phyloP scores from a whole-genome alignment of 2,797 vertebrate genomes.

The Miopithecus talapoin region DNA sequence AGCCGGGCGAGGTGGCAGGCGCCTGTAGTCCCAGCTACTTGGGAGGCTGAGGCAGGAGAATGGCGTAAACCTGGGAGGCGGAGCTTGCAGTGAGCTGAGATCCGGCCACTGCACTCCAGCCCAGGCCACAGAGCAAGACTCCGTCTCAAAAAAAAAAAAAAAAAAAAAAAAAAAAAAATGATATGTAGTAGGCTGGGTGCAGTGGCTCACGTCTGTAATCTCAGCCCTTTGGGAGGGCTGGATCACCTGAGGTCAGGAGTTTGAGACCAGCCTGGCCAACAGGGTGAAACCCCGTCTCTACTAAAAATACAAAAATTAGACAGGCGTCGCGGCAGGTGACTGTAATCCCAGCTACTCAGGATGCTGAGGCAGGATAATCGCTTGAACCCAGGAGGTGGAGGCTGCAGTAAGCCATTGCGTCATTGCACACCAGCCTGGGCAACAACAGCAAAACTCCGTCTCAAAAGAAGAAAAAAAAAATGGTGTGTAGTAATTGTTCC shows the following conservation, averaged over 20 bases:
- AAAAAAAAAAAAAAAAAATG: no score
- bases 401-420: background rate
- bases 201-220: background rate
- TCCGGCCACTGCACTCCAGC: no score
- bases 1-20: no score
- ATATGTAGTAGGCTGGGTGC: no score
- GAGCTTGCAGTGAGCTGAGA: no score
- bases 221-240: background rate
- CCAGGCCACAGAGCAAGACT: no score
- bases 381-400: background rate
- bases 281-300: background rate
- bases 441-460: background rate
- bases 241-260: background rate
- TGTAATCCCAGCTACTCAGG: background rate
- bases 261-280: background rate
- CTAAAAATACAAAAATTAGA: background rate
- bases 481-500: background rate
- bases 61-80: no score
- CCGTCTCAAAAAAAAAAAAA: no score
- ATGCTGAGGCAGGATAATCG: background rate
- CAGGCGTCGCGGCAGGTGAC: accelerated
- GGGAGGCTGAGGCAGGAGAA: no score
- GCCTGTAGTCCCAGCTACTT: no score
- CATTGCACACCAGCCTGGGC: background rate
- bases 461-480: background rate